Evolutionary conservation across 2,888 invertebrate species (phyloP), one percentile per base, ranked within the genome.

Genomic region (Platycheirus albimanus): DNA sequence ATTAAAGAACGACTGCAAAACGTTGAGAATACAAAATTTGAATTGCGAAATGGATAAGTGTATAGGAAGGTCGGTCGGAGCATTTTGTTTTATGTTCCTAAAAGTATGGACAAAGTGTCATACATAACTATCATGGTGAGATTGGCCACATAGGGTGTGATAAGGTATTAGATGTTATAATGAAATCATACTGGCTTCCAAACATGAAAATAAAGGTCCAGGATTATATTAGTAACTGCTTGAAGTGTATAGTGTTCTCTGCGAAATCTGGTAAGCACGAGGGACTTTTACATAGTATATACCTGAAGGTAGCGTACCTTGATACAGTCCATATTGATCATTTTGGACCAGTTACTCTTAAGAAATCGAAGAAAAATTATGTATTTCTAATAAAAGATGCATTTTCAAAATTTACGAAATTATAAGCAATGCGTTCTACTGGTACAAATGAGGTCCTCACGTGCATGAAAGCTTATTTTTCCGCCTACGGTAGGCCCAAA

Each of bases 11-110:
- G 11, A 28, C 45, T 76, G 24, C 33, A 76, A 33, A 33, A 17
- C 0, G 19, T 10, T 0, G 76, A 76, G 28, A 28, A 49, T 17
- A 41, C 17, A 10, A 15, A 10, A 4, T 76, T 52, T 24, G 76
- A 76, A 5, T 45, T 76, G 20, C 43, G 76, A 3, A 76, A 69
- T 45, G 76, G 76, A 4, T 19, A 69, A 10, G 52, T 76, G 11
- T 76, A 79, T 41, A 67, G 51, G 28, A 66, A 67, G 36, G 28
- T 41, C 0, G 30, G 41, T 1, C n/a, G 30, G n/a, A 49, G 52
- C 6, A 51, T 75, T 30, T 15, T 11, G 8, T 67, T 75, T 43
- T 67, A 49, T 33, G 58, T 75, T 0, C 76, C 54, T 1, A 36
- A 33, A 41, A 10, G 7, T 24, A 76, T 76, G 76, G 52, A 76